Evolutionary conservation across 2,797 vertebrate species (phyloP), one percentile per base, ranked within the genome.

Genomic region (Epinephelus awoara): DNA sequence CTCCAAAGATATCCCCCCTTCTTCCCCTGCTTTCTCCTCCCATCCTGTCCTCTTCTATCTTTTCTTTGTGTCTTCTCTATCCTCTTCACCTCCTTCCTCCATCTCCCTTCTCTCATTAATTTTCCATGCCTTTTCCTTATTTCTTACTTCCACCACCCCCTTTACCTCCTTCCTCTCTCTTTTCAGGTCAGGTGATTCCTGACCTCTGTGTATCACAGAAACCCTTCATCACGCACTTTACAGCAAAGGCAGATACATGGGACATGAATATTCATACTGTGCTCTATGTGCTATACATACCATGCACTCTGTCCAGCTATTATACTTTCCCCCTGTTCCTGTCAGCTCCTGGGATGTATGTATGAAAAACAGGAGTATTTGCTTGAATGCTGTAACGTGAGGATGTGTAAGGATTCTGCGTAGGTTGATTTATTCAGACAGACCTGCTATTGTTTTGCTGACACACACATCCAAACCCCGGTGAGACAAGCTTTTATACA

Each of bases 401-500:
- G 67, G 80, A 74, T 10, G n/a, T 79, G 56, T 54, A 34, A 47
- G 27, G 56, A 63, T 58, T 64, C 19, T 12, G 55, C 62, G 10
- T 29, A 34, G 54, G 80, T 69, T 67, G 67, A 87, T 87, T 84
- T 71, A 88, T 85, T 79, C 73, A 29, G 23, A 85, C 52, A 67
- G 58, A 83, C 47, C 58, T 59, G 66, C 69, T 54, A 59, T 73
- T 86, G 66, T 84, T 86, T 80, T 58, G 75, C 84, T 84, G 85
- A 85, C 81, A 68, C 66, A 69, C 73, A 76, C 52, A 64, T 73
- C n/a, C 34, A 55, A 73, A 61, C 46, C 78, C 67, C 79, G 2
- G 50, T 38, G 80, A 88, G 74, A 85, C 74, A 6, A 62, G 75
- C 69, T 83, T 83, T 87, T 77, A 71, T 77, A 88, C 83, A 83